Evolutionary conservation across 1,140 invertebrate genomes (phyloP), one percentile per base, ranked within the genome.

Genomic region (Epicauta chinensis): DNA sequence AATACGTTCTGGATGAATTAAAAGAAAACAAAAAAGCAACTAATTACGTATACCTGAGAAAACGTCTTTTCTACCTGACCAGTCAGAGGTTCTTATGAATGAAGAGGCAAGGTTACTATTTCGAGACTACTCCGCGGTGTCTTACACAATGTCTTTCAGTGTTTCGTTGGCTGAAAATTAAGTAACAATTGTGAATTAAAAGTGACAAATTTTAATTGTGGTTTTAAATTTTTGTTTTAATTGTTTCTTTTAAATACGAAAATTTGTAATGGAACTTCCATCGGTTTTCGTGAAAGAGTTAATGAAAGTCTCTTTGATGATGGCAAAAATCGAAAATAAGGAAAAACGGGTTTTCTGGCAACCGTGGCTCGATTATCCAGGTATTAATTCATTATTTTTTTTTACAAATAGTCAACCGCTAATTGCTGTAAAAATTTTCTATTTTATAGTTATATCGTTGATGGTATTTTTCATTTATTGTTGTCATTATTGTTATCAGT

Each of bases 21-120:
- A 23, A 7, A 1, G 23, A 23, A 23, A 7, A 23, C 7, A 23
- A 23, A 23, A 23, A 23, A 61, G 62, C 66, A 66, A 60, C 55
- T 64, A 64, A 67, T 67, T 67, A 66, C 56, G 44, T 58, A 61
- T 66, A 66, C 65, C 64, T 66, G 60, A 34, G 46, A 42, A 42
- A 23, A 23, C 23, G 23, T 23, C 23, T 23, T 52, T 54, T 55
- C 59, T 67, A 65, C 63, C 63, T 63, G 63, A 2, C 23, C 7
- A 23, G 23, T 7, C 23, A 34, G 52, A 53, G 56, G 58, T 53
- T 61, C 65, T 67, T 67, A 67, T 67, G 65, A 67, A 67, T 67
- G 65, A 64, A 67, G 23, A 23, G 53, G 41, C 36, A 17, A 41
- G 38, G 45, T 57, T 65, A 65, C 61, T 65, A 63, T 63, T 23